Conservation (phyloP, 2,113 vertebrate species). For the Panurus biarmicus region DNA sequence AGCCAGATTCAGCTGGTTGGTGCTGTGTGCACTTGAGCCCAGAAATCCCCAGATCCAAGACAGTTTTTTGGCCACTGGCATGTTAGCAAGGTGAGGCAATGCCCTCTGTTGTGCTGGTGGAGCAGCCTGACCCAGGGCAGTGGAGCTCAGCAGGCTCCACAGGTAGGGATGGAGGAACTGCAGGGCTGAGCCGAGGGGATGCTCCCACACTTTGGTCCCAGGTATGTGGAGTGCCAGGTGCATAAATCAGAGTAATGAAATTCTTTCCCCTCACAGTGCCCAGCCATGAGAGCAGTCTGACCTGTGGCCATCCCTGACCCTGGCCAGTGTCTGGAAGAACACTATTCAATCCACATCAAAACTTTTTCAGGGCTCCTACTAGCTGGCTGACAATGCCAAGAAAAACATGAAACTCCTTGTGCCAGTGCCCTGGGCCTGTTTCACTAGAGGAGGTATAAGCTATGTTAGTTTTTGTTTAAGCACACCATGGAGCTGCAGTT, state of each 20-base stretch:
- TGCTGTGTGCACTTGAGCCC: neutral
- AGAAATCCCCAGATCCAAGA: neutral
- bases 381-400: neutral
- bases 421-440: neutral
- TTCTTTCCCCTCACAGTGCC: neutral
- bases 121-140: neutral
- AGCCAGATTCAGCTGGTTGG: neutral
- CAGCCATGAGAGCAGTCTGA: neutral
- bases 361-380: neutral
- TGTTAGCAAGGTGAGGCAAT: neutral
- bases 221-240: neutral
- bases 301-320: neutral
- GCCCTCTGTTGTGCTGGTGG: neutral
- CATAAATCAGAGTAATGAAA: neutral
- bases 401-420: neutral
- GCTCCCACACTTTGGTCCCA: neutral
- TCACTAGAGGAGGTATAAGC: neutral
- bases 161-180: neutral
- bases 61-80: neutral
- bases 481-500: neutral
- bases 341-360: neutral
- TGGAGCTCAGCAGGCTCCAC: accelerated
- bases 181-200: neutral
- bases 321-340: neutral
- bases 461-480: neutral